Conservation (phyloP, 2,888 invertebrate species). For the Pyrrhia umbra region DNA sequence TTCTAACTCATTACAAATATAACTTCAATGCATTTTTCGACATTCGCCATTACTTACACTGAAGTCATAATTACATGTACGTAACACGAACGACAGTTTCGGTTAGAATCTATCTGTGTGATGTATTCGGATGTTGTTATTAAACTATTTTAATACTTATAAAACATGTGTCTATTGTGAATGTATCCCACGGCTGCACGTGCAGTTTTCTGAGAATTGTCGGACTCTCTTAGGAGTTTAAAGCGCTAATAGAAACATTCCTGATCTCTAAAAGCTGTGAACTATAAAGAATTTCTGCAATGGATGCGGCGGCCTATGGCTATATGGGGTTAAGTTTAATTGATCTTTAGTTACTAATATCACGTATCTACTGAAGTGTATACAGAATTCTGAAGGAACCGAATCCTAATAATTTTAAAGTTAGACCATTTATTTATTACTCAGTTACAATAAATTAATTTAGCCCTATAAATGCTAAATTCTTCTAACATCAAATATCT, state of each 20-base stretch:
- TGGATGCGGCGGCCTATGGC: too few species aligned
- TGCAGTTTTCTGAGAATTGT: background rate
- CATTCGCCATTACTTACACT: too few species aligned
- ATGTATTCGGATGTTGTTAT: background rate
- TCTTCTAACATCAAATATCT: background rate
- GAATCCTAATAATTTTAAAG: background rate
- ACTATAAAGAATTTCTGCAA: too few species aligned
- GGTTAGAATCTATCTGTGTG: background rate
- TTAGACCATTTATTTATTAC: too few species aligned
- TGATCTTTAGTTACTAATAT: background rate
- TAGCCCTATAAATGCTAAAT: too few species aligned
- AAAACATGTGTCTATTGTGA: constrained; percentile 1
- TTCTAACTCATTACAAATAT: too few species aligned
- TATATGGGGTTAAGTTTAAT: background rate
- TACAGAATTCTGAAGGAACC: background rate
- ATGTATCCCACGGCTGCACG: background rate
- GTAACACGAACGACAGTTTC: background rate
- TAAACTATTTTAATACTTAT: constrained; percentile 1
- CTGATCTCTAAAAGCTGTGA: too few species aligned
- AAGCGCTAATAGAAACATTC: background rate
- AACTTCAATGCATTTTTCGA: too few species aligned
- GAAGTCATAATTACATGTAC: too few species aligned
- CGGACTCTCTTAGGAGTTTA: background rate
- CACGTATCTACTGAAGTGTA: background rate
- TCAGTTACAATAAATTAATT: too few species aligned